Evolutionary conservation across 1,140 invertebrate genomes (phyloP).

Genomic region (Aleiodes sp.): DNA sequence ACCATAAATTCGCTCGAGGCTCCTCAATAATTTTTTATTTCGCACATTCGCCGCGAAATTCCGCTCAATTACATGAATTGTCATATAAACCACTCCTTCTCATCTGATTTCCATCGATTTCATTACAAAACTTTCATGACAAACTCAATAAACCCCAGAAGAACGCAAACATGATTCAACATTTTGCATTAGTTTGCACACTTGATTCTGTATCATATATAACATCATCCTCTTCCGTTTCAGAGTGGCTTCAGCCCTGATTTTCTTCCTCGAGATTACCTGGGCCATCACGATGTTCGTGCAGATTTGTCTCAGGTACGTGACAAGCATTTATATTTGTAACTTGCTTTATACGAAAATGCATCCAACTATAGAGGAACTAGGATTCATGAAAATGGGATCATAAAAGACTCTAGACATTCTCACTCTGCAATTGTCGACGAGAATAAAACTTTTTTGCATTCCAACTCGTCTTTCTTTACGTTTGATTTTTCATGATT

Average conservation of each 20-base stretch:
- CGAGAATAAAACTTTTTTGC: too few relatives aligned
- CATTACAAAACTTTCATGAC: not conserved
- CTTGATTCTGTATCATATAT: constrained; percentile 18
- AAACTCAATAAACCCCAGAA: not conserved
- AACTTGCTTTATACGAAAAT: not conserved
- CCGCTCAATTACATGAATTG: too few relatives aligned
- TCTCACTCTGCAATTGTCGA: too few relatives aligned
- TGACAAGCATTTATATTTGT: constrained; percentile 31
- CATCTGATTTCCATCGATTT: too few relatives aligned
- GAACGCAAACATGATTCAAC: constrained; percentile 25
- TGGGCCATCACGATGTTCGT: constrained; percentile 66
- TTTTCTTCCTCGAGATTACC: constrained; percentile 64
- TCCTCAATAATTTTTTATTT: too few relatives aligned
- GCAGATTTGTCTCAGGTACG: constrained; percentile 61
- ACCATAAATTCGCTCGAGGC: too few relatives aligned
- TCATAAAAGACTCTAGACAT: too few relatives aligned
- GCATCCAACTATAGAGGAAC: not conserved
- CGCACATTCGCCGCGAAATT: too few relatives aligned
- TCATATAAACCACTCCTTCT: too few relatives aligned
- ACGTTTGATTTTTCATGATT: too few relatives aligned
- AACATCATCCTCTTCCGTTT: constrained; percentile 41
- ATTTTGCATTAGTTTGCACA: constrained; percentile 33
- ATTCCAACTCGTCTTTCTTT: too few relatives aligned
- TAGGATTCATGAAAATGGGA: not conserved
- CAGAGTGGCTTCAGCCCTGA: constrained; percentile 57